These are phyloP conservation scores for Cyrtonyx montezumae DNA, from an alignment of 2,113 vertebrate genomes.

Conservation along the genomic window DNA sequence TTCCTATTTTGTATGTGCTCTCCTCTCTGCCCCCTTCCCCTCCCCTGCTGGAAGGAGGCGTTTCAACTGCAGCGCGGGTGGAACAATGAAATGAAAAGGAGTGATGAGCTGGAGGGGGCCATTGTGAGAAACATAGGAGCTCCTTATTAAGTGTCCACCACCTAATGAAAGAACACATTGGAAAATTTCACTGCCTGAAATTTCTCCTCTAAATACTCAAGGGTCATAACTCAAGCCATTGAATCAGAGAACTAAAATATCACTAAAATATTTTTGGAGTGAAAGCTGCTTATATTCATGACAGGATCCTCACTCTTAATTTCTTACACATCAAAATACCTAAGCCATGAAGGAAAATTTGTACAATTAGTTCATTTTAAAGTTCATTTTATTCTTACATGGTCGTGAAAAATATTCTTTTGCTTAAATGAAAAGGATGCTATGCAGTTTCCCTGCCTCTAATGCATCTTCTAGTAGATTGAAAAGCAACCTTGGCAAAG, in stretches of 20 bases:
- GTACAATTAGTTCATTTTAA: neutral
- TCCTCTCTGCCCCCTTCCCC: neutral
- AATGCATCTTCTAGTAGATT: neutral
- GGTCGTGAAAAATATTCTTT: neutral
- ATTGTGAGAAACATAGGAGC: slow-evolving; percentile 47
- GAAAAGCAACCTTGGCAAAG: neutral
- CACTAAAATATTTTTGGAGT: neutral
- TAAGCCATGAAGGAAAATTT: neutral
- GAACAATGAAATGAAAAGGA: slow-evolving; percentile 64
- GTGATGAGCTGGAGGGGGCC: slow-evolving; percentile 59
- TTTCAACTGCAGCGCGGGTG: neutral
- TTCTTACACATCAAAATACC: neutral
- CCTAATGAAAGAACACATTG: neutral
- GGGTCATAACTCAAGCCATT: neutral
- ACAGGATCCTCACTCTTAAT: neutral
- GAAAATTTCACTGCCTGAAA: slow-evolving; percentile 23
- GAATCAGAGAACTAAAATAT: neutral
- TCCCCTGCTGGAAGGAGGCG: neutral
- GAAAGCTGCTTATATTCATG: neutral
- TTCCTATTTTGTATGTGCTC: neutral
- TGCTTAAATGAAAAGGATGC: neutral
- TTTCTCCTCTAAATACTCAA: neutral
- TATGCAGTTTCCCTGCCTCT: neutral
- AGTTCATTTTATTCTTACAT: neutral
- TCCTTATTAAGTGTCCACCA: slow-evolving; percentile 37